Evolutionary conservation across 2,113 vertebrate genomes (phyloP), one percentile per base, ranked within the genome.

Genomic region (Colistium nudipinnis): DNA sequence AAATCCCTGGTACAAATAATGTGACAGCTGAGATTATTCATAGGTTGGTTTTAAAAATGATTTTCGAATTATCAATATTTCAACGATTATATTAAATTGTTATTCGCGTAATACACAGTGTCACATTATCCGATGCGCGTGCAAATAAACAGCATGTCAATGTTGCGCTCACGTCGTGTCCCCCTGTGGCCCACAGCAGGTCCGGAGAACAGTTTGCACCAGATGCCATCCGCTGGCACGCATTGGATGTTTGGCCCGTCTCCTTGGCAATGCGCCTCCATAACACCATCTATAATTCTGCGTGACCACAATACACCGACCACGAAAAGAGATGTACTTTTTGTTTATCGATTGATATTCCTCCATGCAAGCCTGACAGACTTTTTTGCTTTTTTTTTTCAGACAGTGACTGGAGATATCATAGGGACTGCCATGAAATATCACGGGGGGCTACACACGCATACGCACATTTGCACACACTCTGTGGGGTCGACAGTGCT

Each of bases 291-390:
- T n/a, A 64, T 17, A 64, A 48, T 19, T 25, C n/a, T 48, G 16
- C 43, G 7, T 63, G 48, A 52, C 43, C 33, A 39, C 38, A 66
- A 49, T 47, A 14, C 1, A 38, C 62, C 43, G 28, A 72, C 31
- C 22, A 20, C 33, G 4, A 59, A 62, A 53, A 62, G 39, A 54
- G n/a, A 60, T 64, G 25, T 30, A 4, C 27, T 16, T 11, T 25
- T 39, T 60, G 27, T 60, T 53, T 10, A 67, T 47, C 33, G 39
- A 67, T 54, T 75, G 3, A 19, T 20, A 36, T 60, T 61, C 4
- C 38, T 59, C 31, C 17, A 44, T 31, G 48, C 65, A 61, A 62
- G 56, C 16, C 10, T 48, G 39, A 17, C 6, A 0, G 4, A 13
- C 20, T 14, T 17, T n/a, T 25, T 38, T 52, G n/a, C n/a, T n/a